Conservation (phyloP, 2,797 vertebrate species). For the Poeciliopsis turneri region DNA sequence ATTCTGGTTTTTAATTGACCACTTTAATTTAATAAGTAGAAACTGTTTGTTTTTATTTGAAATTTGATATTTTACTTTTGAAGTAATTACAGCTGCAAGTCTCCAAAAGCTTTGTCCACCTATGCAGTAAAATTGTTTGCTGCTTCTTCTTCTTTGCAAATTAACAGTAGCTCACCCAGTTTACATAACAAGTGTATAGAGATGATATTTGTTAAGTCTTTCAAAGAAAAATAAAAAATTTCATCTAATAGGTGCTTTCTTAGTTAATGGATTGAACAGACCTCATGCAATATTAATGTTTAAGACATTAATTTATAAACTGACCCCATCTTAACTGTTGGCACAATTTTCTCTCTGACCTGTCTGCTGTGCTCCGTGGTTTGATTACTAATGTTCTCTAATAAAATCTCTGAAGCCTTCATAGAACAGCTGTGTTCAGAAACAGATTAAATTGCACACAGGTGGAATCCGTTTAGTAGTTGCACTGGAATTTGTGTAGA, state of each 20-base stretch:
- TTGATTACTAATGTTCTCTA: not conserved
- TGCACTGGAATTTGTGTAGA: not conserved
- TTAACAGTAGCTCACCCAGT: not conserved
- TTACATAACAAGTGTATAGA: not conserved
- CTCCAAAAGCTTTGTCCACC: not conserved
- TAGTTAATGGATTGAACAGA: not conserved
- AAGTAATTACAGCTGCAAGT: not conserved
- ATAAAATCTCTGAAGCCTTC: not conserved
- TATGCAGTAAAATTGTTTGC: not conserved
- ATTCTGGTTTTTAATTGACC: not conserved
- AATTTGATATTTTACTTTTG: not conserved
- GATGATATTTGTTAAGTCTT: not conserved
- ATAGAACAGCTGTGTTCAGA: not conserved
- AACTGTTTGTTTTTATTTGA: not conserved
- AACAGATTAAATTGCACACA: not conserved
- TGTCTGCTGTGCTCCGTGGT: not conserved
- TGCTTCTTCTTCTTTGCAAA: not conserved
- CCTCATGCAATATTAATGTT: not conserved
- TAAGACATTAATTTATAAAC: not conserved
- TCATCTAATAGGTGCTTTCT: not conserved
- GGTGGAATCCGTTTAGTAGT: not conserved
- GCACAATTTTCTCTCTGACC: not conserved
- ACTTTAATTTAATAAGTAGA: not conserved
- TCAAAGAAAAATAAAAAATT: not conserved
- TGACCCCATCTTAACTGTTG: not conserved